Evolutionary conservation across 2,797 vertebrate genomes (phyloP).

Genomic region (Diplodus puntazzo): DNA sequence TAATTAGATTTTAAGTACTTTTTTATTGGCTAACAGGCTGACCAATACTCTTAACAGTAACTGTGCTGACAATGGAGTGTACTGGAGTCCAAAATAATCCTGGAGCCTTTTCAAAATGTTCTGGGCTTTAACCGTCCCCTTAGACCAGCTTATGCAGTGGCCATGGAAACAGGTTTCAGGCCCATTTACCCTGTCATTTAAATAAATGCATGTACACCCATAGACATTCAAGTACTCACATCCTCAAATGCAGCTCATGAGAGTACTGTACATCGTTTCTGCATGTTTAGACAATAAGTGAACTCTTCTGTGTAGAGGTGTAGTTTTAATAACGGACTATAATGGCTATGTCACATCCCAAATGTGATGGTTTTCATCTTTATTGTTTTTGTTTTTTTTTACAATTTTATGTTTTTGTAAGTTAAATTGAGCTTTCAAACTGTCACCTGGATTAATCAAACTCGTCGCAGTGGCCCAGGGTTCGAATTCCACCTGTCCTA

Average conservation of each 20-base stretch:
- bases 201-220: conserved; percentile 48
- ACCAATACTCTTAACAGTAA: not conserved
- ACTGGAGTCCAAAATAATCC: conserved; percentile 37
- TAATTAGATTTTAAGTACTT: too few species aligned
- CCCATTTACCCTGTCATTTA: conserved; percentile 48
- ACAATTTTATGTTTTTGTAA: not conserved
- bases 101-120: conserved; percentile 20
- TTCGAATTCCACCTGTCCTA: too few species aligned
- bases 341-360: too few species aligned
- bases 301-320: not conserved
- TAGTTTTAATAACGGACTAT: too few species aligned
- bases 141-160: conserved; percentile 64
- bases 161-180: conserved; percentile 71
- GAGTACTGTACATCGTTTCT: not conserved
- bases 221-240: conserved; percentile 22
- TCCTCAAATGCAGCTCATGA: conserved; percentile 3
- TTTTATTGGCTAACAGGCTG: not conserved
- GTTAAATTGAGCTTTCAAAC: not conserved
- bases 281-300: not conserved
- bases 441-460: not conserved
- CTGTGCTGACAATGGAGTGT: conserved; percentile 17
- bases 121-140: conserved; percentile 22
- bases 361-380: not conserved
- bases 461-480: too few species aligned
- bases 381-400: too few species aligned